Percentiles rank a stretch among this genome's conserved stretches.
Conservation (phyloP, 1,140 invertebrate genomes). For the Vanessa tameamea region DNA sequence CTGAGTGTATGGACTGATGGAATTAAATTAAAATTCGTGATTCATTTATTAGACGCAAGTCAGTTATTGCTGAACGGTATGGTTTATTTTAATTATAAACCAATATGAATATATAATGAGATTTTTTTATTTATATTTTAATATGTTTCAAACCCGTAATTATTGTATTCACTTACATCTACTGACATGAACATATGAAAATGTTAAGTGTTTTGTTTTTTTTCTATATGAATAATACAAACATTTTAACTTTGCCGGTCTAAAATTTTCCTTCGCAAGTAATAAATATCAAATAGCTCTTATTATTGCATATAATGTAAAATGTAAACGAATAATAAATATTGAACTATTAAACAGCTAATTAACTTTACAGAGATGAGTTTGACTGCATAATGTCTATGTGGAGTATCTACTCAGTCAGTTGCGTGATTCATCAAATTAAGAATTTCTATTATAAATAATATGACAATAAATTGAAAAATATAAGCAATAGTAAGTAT, state of each 20-base stretch:
- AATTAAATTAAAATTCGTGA: constrained; percentile 46
- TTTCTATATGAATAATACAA: background rate
- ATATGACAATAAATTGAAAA: no score
- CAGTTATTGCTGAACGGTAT: constrained; percentile 45
- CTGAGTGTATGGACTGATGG: background rate
- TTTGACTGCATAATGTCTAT: no score
- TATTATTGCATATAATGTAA: no score
- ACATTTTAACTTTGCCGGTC: background rate
- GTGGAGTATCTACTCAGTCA: no score
- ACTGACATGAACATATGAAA: no score
- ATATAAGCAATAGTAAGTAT: no score
- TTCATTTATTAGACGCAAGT: constrained; percentile 49
- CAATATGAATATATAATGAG: constrained; percentile 23
- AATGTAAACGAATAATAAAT: no score
- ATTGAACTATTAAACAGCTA: no score
- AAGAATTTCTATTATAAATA: no score
- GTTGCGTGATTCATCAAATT: no score
- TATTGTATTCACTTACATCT: background rate
- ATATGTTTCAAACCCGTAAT: background rate
- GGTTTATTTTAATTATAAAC: constrained; percentile 34
- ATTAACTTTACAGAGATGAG: no score
- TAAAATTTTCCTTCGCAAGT: background rate
- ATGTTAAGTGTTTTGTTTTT: background rate
- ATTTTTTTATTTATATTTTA: constrained; percentile 1
- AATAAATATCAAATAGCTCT: no score